A percentile compares a stretch with the other conserved stretches of the same genome.
These are phyloP conservation scores for Dinomys branickii DNA, from an alignment of 2,113 vertebrate genomes.

Conservation along the genomic window DNA sequence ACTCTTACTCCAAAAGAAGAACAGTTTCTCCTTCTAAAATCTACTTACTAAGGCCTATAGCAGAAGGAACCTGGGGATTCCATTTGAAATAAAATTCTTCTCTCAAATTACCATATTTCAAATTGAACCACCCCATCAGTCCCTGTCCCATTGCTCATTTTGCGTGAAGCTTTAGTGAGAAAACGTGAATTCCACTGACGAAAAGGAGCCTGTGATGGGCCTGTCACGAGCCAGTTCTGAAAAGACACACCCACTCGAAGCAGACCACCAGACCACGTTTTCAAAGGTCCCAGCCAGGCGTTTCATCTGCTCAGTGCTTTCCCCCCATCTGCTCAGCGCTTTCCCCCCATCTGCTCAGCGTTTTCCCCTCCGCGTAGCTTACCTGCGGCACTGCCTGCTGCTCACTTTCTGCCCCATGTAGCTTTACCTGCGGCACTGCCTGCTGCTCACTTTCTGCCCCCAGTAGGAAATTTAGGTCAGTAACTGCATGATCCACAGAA, in stretches of 20 bases:
- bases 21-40: not conserved
- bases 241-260: constrained; percentile 58
- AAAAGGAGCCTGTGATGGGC: constrained; percentile 35
- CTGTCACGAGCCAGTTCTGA: constrained; percentile 38
- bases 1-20: not conserved
- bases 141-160: not conserved
- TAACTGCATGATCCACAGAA: constrained; percentile 37
- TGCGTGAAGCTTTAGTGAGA: not conserved
- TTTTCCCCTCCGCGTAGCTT: constrained; percentile 35
- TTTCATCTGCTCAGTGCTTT: constrained; percentile 48
- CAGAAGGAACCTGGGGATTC: not conserved
- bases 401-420: not conserved
- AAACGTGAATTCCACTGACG: constrained; percentile 66
- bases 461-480: constrained; percentile 66
- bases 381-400: not conserved
- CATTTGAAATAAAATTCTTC: not conserved
- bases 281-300: constrained; percentile 25
- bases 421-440: not conserved
- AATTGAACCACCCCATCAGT: not conserved
- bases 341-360: constrained; percentile 43
- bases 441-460: not conserved
- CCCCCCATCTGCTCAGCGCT: constrained; percentile 41
- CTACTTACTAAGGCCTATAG: not conserved
- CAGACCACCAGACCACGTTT: constrained; percentile 30
- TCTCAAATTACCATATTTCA: constrained; percentile 58